Conservation (phyloP, 2,113 vertebrate genomes). For the Oncorhynchus clarkii region DNA sequence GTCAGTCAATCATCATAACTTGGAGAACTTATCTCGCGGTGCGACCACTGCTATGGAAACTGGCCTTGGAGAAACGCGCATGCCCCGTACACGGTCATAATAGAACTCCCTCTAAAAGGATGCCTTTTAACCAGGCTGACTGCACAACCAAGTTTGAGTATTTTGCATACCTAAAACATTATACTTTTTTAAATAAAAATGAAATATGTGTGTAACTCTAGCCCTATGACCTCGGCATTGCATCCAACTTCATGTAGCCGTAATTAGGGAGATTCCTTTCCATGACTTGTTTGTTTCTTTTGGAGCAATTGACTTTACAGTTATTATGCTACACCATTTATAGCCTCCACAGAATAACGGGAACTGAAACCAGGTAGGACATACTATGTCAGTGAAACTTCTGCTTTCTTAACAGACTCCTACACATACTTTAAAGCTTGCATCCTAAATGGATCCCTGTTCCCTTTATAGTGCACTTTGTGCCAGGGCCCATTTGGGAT, state of each 20-base stretch:
- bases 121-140: background rate
- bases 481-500: no score
- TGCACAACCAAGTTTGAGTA: background rate
- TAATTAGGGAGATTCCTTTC: background rate
- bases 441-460: no score
- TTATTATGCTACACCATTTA: background rate
- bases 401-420: background rate
- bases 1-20: conserved; percentile 38
- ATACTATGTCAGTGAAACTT: background rate
- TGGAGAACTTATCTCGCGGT: conserved; percentile 51
- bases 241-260: background rate
- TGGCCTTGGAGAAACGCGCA: background rate
- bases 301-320: background rate
- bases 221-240: no score
- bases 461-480: no score
- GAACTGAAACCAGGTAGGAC: background rate
- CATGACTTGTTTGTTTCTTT: background rate
- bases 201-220: background rate
- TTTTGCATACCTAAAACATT: background rate
- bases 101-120: background rate
- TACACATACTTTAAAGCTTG: no score
- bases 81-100: background rate
- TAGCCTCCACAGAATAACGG: background rate
- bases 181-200: background rate
- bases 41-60: conserved; percentile 63